Percentiles rank a stretch among this genome's conserved stretches.
Evolutionary conservation across 92 coral and sea anemone genomes (phyloP).

Genomic region (Desmophyllum pertusum): DNA sequence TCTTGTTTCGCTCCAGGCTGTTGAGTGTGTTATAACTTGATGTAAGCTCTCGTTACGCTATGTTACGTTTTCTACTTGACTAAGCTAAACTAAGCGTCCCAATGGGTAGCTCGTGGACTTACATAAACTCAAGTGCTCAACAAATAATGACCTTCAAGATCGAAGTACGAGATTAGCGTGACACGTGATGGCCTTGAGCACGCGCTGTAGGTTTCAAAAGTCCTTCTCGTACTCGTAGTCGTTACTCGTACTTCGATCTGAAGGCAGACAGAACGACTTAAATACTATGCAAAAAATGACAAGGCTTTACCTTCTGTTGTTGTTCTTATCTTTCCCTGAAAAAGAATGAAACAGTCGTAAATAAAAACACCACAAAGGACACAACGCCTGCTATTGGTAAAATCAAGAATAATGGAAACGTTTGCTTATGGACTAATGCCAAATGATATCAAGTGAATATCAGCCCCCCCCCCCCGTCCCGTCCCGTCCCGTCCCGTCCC

Average conservation of each 20-base stretch:
- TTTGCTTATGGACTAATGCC: too few relatives aligned
- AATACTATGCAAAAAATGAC: background rate
- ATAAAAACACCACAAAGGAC: background rate
- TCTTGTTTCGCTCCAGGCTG: constrained; percentile 24
- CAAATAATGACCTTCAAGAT: too few relatives aligned
- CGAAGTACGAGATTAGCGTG: too few relatives aligned
- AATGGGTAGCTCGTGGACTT: background rate
- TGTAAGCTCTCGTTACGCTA: background rate
- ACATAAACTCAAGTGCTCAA: background rate
- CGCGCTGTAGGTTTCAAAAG: too few relatives aligned
- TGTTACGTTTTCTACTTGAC: background rate
- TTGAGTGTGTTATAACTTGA: background rate
- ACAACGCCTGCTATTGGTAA: background rate
- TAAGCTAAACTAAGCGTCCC: background rate
- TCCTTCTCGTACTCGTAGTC: too few relatives aligned
- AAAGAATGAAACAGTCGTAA: background rate
- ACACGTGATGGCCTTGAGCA: too few relatives aligned
- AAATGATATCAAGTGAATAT: too few relatives aligned
- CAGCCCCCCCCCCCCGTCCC: too few relatives aligned
- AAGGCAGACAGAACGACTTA: background rate
- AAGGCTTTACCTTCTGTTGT: constrained; percentile 21
- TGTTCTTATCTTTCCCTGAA: constrained; percentile 19
- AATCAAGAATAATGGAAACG: too few relatives aligned
- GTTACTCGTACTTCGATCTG: too few relatives aligned
- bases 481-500: too few relatives aligned